Evolutionary conservation across 2,888 invertebrate species (phyloP), one percentile per base, ranked within the genome.

Genomic region (Aphrophora alni): DNA sequence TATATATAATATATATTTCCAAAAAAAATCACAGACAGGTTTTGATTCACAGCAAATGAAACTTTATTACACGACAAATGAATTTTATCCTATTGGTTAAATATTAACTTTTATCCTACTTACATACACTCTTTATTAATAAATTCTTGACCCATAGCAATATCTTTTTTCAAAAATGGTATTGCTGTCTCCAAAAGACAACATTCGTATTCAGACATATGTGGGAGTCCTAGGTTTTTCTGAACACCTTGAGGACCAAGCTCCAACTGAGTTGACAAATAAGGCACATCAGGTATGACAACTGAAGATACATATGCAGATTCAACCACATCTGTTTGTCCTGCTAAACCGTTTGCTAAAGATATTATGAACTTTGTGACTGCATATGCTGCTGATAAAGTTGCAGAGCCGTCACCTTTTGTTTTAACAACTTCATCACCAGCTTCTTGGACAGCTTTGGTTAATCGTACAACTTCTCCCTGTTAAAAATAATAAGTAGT

Each of bases 331-430:
- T 80, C 80, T 27, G 76, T 25, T 14, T 79, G 76, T 4, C 90
- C 90, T 85, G 90, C 90, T n/a, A 89, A 1, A 88, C 90, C 90
- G 88, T 92, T 88, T 0, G 93, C 87, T 68, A 93, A 85, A 1
- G 90, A 90, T 83, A 89, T 88, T 17, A 91, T 90, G 86, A 94
- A 93, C 74, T 90, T 86, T 5, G 91, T 89, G 17, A 91, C 92
- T 77, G 93, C 92, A 85, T 89, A 92, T 0, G 94, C 93, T 88
- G 92, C 90, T 0, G 93, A 92, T 72, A 94, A 88, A 21, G 90
- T 89, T 5, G 92, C 92, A 21, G 91, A 91, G 83, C 88, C 93
- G 72, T 93, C 93, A 80, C 90, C 91, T 87, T 93, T 93, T 0
- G 93, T 93, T 84, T 90, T 90, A 0, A 91, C 90, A 28, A 93